These are phyloP conservation scores for Salvelinus sp. DNA, from an alignment of 2,113 vertebrate species.

Conservation along the genomic window DNA sequence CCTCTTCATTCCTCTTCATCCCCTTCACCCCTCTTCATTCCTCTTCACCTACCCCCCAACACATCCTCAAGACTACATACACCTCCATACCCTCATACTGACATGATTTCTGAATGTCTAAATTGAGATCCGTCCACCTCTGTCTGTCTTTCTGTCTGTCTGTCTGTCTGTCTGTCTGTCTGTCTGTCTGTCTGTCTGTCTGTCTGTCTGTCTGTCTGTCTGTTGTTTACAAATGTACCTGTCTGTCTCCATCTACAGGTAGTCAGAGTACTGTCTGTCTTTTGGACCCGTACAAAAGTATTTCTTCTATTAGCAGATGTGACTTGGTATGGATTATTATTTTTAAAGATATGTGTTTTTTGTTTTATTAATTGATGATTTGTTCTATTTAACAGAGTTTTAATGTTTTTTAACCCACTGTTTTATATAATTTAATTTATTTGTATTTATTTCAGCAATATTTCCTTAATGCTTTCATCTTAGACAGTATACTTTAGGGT, in stretches of 20 bases:
- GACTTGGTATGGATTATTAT: neutral
- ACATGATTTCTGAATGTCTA: conserved; percentile 42
- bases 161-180: neutral
- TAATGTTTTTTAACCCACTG: conserved; percentile 47
- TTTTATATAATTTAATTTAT: conserved; percentile 68
- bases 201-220: conserved; percentile 12
- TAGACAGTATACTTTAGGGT: neutral
- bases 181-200: neutral
- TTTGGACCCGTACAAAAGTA: conserved; percentile 18
- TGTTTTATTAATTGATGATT: conserved; percentile 30
- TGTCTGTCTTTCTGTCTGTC: neutral
- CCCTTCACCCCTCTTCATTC: too few species aligned
- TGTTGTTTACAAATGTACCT: neutral
- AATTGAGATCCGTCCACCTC: neutral
- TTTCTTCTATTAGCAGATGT: conserved; percentile 22
- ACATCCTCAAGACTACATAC: neutral
- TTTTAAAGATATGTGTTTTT: conserved; percentile 27
- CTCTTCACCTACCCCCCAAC: neutral
- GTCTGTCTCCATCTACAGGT: conserved; percentile 8
- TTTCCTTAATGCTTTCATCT: conserved; percentile 61
- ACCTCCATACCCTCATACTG: conserved; percentile 39
- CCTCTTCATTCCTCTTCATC: too few species aligned
- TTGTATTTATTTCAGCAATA: conserved; percentile 65
- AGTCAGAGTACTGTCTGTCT: conserved; percentile 6
- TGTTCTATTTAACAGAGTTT: conserved; percentile 52